phyloP scores from a whole-genome alignment of 2,113 vertebrate genomes.

The Nyctereutes procyonoides region DNA sequence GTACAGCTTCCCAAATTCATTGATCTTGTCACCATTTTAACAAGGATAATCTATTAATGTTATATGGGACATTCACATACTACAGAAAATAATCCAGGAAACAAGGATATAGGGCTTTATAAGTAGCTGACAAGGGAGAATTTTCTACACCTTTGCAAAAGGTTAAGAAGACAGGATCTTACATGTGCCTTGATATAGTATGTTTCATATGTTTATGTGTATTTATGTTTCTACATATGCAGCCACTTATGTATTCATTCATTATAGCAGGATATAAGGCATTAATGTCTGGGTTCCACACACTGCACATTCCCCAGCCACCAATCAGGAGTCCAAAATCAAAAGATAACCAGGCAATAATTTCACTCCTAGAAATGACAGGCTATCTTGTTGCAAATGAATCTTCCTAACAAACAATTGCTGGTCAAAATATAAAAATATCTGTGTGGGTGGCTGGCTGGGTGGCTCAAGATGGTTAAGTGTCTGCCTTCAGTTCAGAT shows the following conservation, averaged over 20 bases:
- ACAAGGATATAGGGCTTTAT: slow-evolving; percentile 12
- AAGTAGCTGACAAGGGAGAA: slow-evolving; percentile 12
- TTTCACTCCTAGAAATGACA: neutral
- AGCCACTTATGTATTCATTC: neutral
- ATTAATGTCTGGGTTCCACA: slow-evolving; percentile 5
- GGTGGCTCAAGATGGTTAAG: no score
- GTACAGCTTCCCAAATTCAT: neutral
- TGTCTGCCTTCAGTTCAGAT: no score
- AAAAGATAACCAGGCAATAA: neutral
- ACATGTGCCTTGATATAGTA: neutral
- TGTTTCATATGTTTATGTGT: neutral
- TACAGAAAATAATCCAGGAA: slow-evolving; percentile 54
- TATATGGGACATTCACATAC: neutral
- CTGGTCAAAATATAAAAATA: slow-evolving; percentile 18
- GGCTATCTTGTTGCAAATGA: neutral
- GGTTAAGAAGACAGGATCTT: slow-evolving; percentile 16
- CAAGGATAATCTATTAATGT: neutral
- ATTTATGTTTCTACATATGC: neutral
- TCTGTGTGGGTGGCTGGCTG: neutral
- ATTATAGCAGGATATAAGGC: neutral
- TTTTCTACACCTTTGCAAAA: slow-evolving; percentile 47
- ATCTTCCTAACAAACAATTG: neutral
- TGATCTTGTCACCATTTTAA: slow-evolving; percentile 17
- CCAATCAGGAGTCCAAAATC: neutral
- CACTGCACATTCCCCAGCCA: neutral